phyloP scores from a whole-genome alignment of 2,113 vertebrate species.

The Pipra filicauda region DNA sequence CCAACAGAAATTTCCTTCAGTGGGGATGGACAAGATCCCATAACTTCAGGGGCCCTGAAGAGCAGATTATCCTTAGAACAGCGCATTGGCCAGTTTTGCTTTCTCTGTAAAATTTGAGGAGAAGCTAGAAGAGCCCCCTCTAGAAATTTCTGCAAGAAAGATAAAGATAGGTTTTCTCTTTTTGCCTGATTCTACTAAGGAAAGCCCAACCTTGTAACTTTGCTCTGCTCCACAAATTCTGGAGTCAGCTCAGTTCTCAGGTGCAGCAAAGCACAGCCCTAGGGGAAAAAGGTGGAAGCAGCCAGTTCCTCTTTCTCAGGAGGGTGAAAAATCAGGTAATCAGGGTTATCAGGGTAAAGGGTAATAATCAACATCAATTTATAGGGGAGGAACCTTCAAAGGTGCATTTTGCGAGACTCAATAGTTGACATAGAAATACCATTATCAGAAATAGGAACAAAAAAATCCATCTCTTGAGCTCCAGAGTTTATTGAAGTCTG shows the following conservation, averaged over 20 bases:
- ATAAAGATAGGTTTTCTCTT: not conserved
- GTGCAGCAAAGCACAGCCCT: not conserved
- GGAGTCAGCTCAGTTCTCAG: not conserved
- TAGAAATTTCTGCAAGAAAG: not conserved
- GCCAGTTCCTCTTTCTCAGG: not conserved
- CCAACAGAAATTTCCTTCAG: not conserved
- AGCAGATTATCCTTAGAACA: not conserved
- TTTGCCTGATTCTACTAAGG: not conserved
- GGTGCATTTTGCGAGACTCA: not conserved
- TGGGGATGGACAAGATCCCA: not conserved
- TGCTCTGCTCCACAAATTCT: not conserved
- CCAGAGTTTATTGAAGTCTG: slow-evolving; percentile 12
- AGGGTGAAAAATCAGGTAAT: not conserved
- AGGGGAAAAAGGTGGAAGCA: not conserved
- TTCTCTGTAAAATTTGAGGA: not conserved
- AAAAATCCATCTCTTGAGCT: slow-evolving; percentile 1
- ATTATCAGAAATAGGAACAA: not conserved
- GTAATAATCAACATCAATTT: not conserved
- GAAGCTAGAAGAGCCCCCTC: not conserved
- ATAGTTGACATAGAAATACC: not conserved
- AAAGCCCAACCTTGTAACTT: not conserved
- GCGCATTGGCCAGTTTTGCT: not conserved
- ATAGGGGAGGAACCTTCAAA: not conserved
- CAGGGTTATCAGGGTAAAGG: not conserved
- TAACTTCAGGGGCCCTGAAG: not conserved